Conservation (phyloP, 1,140 invertebrate species). For the Tribolium castaneum region DNA sequence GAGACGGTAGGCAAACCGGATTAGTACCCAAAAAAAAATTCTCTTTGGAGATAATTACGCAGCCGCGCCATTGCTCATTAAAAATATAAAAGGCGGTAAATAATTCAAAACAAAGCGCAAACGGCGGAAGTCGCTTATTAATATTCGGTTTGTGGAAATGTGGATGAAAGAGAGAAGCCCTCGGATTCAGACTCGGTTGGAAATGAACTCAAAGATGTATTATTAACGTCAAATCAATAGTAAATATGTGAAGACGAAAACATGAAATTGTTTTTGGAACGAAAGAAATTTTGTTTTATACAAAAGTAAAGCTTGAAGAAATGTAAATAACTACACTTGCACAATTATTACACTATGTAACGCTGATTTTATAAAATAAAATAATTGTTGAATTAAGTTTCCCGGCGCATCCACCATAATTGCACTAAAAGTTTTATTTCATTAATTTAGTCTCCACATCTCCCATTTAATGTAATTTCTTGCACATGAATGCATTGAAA, state of each 20-base stretch:
- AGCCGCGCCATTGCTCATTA: neutral
- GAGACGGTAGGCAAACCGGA: neutral
- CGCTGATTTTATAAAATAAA: too few species aligned
- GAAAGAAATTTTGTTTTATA: neutral
- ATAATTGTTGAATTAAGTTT: neutral
- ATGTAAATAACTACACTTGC: too few species aligned
- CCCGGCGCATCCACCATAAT: too few species aligned
- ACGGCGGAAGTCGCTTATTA: slow-evolving; percentile 10
- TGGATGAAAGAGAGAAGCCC: slow-evolving; percentile 6
- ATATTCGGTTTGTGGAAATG: slow-evolving; percentile 13
- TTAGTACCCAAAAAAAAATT: neutral
- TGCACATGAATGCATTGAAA: neutral
- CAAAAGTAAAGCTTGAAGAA: neutral
- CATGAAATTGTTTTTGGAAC: neutral
- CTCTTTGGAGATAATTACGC: neutral
- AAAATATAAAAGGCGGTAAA: slow-evolving; percentile 5
- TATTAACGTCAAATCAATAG: slow-evolving; percentile 14
- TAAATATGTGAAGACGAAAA: neutral
- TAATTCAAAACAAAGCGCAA: neutral
- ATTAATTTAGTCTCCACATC: too few species aligned
- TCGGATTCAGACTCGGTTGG: neutral
- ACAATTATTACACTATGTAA: too few species aligned
- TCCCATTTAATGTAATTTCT: too few species aligned
- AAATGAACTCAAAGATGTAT: neutral
- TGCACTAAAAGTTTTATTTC: too few species aligned